Conservation (phyloP, 1,140 invertebrate genomes). For the Batillaria attramentaria region DNA sequence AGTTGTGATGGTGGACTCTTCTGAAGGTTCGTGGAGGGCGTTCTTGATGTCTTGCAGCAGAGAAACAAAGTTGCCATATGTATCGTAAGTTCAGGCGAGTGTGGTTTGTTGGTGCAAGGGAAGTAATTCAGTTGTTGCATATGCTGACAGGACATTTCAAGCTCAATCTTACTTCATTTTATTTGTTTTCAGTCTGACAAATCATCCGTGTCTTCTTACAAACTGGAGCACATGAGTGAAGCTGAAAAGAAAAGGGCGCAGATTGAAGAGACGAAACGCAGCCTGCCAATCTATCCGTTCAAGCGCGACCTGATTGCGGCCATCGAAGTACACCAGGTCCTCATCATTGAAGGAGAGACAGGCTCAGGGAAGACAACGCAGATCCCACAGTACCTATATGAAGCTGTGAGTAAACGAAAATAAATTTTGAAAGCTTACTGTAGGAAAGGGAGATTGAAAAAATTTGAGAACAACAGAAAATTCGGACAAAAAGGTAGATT, state of each 20-base stretch:
- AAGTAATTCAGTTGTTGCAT: too few species aligned
- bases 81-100: too few species aligned
- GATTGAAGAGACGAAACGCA: slow-evolving; percentile 93
- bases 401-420: slow-evolving; percentile 81
- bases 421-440: background rate
- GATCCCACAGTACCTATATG: slow-evolving; percentile 96
- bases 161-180: too few species aligned
- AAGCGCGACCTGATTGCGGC: slow-evolving; percentile 90
- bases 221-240: slow-evolving; percentile 16
- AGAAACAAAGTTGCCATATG: too few species aligned
- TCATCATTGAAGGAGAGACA: slow-evolving; percentile 97
- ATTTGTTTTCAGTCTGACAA: background rate
- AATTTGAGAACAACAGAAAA: too few species aligned
- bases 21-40: too few species aligned
- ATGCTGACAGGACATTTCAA: too few species aligned
- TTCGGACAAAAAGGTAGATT: too few species aligned
- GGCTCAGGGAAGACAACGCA: slow-evolving; percentile 99
- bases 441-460: background rate
- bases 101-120: too few species aligned
- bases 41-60: too few species aligned
- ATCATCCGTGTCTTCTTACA: background rate
- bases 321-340: slow-evolving; percentile 89
- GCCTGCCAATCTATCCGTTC: slow-evolving; percentile 95
- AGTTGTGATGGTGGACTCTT: too few species aligned
- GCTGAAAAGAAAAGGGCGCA: slow-evolving; percentile 79